Base-by-base conservation (phyloP, 2,888 invertebrate species). In the Acrocyrtus sp. region DNA sequence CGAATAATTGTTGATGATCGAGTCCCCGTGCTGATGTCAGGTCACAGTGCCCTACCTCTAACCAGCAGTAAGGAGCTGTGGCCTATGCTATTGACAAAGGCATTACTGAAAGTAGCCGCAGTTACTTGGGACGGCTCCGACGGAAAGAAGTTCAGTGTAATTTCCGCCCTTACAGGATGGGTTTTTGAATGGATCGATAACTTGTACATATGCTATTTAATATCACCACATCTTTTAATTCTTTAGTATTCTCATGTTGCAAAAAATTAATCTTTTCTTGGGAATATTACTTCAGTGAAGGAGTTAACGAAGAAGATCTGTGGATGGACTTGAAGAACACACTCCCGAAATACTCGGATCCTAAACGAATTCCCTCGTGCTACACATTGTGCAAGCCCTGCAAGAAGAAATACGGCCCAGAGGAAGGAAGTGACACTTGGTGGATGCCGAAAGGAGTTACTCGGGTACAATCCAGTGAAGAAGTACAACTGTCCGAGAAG, bases 1-100 rank as follows among this genome's bases (percentile, higher is more conserved):
- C 58, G 69, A 8, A 77, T 77, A n/a, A 41, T 63, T 5, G 77
- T 77, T 8, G 77, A 77, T 41, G 77, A 77, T 27, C 50, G 51
- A 24, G 74, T 77, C 26, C 77, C 77, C 12, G 47, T 77, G 15
- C 53, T 73, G 1, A 53, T 26, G 0, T 57, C 22, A 24, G 75
- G 73, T 6, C 48, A 45, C 1, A 43, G 58, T 27, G 77, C 63
- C 15, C 51, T 77, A 5, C 75, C 77, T 5, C 27, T 77, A 6
- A 75, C 77, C 0, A 21, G 29, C 4, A 27, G 19, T 2, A 70
- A 73, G 21, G 77, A 77, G 53, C 48, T 77, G 3, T 77, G 77
- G 77, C 77, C 73, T 0, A 15, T 75, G 47, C 54, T 77, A 12
- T 24, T 77, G 12, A 72, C 75, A 3, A 77, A 77, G 47, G 77